Conservation (phyloP, 1,140 invertebrate species). For the Ridgeia piscesae region DNA sequence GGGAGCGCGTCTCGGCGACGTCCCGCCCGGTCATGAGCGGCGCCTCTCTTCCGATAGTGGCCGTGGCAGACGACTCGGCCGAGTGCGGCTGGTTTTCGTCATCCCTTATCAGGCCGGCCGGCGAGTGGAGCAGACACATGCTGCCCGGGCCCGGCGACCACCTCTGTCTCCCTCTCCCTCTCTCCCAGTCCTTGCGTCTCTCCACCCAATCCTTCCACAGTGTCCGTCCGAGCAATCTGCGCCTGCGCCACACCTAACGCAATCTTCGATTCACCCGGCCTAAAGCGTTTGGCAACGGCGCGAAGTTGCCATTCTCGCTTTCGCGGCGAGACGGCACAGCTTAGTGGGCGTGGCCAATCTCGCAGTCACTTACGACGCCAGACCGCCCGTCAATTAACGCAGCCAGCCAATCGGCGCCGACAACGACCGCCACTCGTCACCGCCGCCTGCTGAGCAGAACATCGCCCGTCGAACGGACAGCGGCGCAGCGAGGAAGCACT, state of each 20-base stretch:
- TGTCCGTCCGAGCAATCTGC: background rate
- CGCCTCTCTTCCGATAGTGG: background rate
- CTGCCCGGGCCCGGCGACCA: background rate
- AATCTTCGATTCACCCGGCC: background rate
- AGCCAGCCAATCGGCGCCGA: background rate
- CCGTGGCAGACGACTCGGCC: background rate
- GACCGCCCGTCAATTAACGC: background rate
- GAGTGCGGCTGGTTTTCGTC: background rate
- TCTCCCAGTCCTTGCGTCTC: background rate
- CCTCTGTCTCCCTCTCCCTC: too few species aligned
- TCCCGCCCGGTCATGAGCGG: background rate
- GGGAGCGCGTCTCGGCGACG: background rate
- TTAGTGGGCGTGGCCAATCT: background rate
- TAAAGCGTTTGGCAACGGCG: background rate
- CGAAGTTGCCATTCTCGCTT: background rate
- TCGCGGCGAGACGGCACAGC: background rate
- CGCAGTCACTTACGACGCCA: background rate
- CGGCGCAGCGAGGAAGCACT: background rate
- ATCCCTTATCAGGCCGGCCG: background rate
- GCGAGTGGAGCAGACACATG: background rate
- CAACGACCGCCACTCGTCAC: background rate
- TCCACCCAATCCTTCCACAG: background rate
- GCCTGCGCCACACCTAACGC: background rate
- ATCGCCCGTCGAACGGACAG: background rate
- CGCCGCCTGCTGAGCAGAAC: background rate